These are phyloP conservation scores for Hafferia zeledoni DNA, from an alignment of 2,797 vertebrate species.

Conservation along the genomic window DNA sequence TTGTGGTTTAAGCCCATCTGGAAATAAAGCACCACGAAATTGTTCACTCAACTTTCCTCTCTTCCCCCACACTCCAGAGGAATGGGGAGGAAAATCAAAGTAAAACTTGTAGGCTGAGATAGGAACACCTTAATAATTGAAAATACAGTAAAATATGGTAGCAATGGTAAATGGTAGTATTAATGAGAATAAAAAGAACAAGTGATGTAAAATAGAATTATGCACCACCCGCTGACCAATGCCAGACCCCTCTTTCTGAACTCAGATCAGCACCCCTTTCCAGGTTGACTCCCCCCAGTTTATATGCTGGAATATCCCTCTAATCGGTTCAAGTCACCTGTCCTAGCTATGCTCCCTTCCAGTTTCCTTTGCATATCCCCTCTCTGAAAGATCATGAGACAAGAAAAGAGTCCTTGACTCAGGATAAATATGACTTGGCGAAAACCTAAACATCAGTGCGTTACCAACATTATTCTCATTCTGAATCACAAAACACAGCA, in stretches of 20 bases:
- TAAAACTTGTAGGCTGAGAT: background rate
- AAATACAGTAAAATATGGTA: background rate
- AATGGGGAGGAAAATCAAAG: background rate
- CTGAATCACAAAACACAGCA: background rate
- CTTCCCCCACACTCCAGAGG: background rate
- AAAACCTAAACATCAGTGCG: background rate
- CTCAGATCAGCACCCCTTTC: background rate
- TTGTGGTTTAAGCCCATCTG: background rate
- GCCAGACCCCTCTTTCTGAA: background rate
- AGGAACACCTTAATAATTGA: background rate
- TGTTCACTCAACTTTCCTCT: background rate
- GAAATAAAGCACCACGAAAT: background rate
- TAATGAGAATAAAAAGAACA: background rate
- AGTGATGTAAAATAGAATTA: background rate
- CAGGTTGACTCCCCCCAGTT: background rate
- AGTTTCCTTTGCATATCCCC: background rate
- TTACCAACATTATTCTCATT: background rate
- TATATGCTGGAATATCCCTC: background rate
- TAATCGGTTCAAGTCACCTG: background rate
- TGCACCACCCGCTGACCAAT: background rate
- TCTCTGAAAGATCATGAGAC: background rate
- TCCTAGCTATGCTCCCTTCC: background rate
- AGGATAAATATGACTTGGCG: no score
- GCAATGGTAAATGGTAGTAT: background rate
- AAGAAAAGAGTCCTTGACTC: background rate